Percentiles rank a stretch among this genome's conserved stretches.
Evolutionary conservation across 1,140 invertebrate species (phyloP).

Genomic region (Drosophila melanica): DNA sequence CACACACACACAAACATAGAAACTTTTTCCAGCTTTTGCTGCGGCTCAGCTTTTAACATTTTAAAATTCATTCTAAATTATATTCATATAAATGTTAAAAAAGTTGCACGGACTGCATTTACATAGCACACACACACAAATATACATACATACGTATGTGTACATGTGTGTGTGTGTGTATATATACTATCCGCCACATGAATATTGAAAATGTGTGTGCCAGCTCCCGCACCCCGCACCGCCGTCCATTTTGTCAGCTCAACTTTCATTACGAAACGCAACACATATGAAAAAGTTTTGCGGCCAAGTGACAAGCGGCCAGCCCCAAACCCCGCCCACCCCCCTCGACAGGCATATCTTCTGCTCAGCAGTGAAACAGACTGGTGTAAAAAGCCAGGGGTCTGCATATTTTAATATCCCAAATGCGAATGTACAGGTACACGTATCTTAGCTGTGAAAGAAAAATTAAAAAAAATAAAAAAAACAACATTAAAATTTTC

Average conservation of each 20-base stretch:
- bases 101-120: constrained; percentile 66
- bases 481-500: constrained; percentile 79
- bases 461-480: constrained; percentile 40
- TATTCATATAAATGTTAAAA: constrained; percentile 83
- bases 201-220: constrained; percentile 72
- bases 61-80: constrained; percentile 74
- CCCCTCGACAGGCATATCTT: constrained; percentile 1
- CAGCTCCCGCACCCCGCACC: background rate
- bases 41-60: constrained; percentile 1
- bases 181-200: constrained; percentile 44
- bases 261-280: constrained; percentile 78
- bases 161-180: background rate
- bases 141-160: constrained; percentile 13
- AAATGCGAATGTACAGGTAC: constrained; percentile 66
- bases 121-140: constrained; percentile 52
- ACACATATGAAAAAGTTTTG: constrained; percentile 76
- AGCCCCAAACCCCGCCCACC: constrained; percentile 1
- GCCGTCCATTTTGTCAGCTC: constrained; percentile 7
- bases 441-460: constrained; percentile 17
- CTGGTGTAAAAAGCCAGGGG: constrained; percentile 75
- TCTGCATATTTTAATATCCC: constrained; percentile 82
- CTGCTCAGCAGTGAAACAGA: constrained; percentile 8
- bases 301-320: constrained; percentile 48
- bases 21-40: too few species aligned
- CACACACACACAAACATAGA: background rate